Conservation (phyloP, 2,888 invertebrate species). For the Leptopilina syphax region DNA sequence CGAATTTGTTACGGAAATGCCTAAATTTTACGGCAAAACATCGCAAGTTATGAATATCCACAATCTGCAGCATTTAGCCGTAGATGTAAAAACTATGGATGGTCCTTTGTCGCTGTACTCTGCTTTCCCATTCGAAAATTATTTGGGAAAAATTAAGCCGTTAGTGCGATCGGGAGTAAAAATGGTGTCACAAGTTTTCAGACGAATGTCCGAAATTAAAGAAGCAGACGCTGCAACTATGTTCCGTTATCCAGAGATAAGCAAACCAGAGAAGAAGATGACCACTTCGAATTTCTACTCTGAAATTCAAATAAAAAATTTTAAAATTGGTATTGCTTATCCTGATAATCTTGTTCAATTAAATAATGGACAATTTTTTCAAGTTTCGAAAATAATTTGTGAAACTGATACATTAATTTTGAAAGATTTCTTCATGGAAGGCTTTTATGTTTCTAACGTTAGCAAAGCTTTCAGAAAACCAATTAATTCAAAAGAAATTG, state of each 20-base stretch:
- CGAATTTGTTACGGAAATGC: conserved; percentile 37
- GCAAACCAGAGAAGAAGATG: neutral
- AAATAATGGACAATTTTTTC: neutral
- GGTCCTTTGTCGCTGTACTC: neutral
- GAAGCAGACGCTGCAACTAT: neutral
- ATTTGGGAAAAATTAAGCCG: conserved; percentile 39
- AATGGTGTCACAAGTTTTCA: neutral
- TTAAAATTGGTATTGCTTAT: neutral
- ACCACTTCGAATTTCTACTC: neutral
- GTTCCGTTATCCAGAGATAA: neutral
- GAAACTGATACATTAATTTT: neutral
- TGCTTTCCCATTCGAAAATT: conserved; percentile 42
- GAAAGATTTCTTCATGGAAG: neutral
- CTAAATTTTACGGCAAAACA: conserved; percentile 37
- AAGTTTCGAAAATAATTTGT: neutral
- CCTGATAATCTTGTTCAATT: conserved; percentile 16
- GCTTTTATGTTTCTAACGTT: neutral
- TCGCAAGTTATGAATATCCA: conserved; percentile 43
- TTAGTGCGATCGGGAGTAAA: neutral
- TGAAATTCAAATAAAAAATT: neutral
- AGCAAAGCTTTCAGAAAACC: neutral
- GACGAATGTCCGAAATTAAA: conserved; percentile 5
- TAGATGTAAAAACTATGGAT: neutral
- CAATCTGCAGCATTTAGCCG: neutral
- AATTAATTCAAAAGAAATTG: neutral